Evolutionary conservation across 2,888 invertebrate genomes (phyloP).

Genomic region (Celastrina argiolus): DNA sequence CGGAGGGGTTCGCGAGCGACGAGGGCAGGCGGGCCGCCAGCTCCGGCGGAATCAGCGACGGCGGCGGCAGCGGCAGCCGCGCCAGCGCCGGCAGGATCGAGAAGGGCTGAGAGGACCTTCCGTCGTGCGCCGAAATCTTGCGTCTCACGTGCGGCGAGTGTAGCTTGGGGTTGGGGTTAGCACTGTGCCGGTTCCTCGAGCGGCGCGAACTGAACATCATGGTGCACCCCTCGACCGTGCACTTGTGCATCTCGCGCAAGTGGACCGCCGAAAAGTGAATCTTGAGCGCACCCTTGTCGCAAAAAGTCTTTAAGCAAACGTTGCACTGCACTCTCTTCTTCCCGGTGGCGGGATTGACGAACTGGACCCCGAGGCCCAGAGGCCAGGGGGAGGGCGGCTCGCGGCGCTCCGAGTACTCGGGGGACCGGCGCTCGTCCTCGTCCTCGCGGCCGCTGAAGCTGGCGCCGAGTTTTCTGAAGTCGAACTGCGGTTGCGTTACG

Average conservation of each 20-base stretch:
- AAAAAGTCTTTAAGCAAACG: slow-evolving; percentile 98
- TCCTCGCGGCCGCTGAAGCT: slow-evolving; percentile 78
- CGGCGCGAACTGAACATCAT: slow-evolving; percentile 99
- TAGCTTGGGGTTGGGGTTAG: slow-evolving; percentile 97
- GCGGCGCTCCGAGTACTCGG: slow-evolving; percentile 63
- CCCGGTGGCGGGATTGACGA: slow-evolving; percentile 93
- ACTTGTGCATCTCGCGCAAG: slow-evolving; percentile 98
- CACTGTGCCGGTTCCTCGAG: slow-evolving; percentile 96
- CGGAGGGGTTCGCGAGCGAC: slow-evolving; percentile 47
- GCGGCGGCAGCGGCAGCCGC: slow-evolving; percentile 84
- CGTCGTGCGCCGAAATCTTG: slow-evolving; percentile 95
- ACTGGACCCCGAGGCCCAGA: slow-evolving; percentile 89
- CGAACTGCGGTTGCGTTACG: slow-evolving; percentile 89
- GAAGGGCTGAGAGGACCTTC: slow-evolving; percentile 90
- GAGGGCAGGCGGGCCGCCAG: slow-evolving; percentile 64
- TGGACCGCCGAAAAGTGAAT: slow-evolving; percentile 99
- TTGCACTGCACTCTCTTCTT: slow-evolving; percentile 98
- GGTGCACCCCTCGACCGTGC: slow-evolving; percentile 97
- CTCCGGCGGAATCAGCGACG: slow-evolving; percentile 81
- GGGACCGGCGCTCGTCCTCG: slow-evolving; percentile 62
- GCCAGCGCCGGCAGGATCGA: slow-evolving; percentile 84
- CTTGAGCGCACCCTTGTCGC: slow-evolving; percentile 99
- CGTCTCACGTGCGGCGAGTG: slow-evolving; percentile 96
- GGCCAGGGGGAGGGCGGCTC: slow-evolving; percentile 83
- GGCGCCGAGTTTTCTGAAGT: slow-evolving; percentile 86